These are phyloP conservation scores for Leptinotarsa defecta DNA, from an alignment of 1,140 invertebrate species.

Conservation along the genomic window DNA sequence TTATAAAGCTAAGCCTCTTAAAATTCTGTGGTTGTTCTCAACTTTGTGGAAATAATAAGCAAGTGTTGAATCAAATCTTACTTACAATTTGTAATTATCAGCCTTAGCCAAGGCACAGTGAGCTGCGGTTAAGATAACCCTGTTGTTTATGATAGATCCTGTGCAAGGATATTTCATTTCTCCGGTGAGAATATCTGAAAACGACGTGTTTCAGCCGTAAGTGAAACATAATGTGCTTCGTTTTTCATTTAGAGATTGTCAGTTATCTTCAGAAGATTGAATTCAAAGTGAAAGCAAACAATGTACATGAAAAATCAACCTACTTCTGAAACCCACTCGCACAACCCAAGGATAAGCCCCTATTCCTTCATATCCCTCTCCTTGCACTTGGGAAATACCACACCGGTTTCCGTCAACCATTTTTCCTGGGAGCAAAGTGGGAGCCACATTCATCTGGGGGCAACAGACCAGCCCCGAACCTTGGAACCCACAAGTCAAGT, in stretches of 20 bases:
- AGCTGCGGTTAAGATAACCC: constrained; percentile 69
- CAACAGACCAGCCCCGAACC: constrained; percentile 56
- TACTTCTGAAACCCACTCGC: constrained; percentile 69
- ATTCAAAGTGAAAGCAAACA: too few relatives aligned
- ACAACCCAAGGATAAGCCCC: constrained; percentile 71
- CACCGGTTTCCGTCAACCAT: constrained; percentile 56
- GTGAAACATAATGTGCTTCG: neutral
- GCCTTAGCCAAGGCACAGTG: constrained; percentile 73
- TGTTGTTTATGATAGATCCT: constrained; percentile 68
- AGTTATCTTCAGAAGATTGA: too few relatives aligned
- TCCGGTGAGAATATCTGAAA: constrained; percentile 64
- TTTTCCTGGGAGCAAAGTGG: constrained; percentile 31
- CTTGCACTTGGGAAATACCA: constrained; percentile 66
- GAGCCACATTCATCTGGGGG: constrained; percentile 42
- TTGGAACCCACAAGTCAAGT: constrained; percentile 56
- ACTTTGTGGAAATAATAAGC: too few relatives aligned
- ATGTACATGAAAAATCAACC: neutral
- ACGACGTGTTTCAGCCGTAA: neutral
- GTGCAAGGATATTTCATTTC: constrained; percentile 70
- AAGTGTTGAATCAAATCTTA: neutral
- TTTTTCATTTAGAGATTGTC: too few relatives aligned
- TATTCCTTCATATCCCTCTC: constrained; percentile 66
- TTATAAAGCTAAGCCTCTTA: neutral
- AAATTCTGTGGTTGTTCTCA: neutral
- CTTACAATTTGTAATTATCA: constrained; percentile 68